Evolutionary conservation across 1,140 invertebrate species (phyloP), one percentile per base, ranked within the genome.

Genomic region (Marisa cornuarietis): DNA sequence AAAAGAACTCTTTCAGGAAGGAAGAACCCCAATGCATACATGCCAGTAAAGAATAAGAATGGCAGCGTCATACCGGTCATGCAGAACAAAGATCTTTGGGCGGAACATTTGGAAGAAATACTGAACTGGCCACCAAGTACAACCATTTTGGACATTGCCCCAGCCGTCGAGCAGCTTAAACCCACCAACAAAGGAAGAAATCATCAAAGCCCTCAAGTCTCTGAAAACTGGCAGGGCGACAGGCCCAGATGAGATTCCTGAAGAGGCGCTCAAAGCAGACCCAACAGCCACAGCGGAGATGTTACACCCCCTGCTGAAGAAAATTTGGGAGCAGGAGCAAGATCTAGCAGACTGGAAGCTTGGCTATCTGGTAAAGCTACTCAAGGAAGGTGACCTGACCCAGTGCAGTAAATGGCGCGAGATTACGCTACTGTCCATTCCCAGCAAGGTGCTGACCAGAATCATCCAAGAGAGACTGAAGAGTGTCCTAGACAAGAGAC

Each of bases 381-480:
- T 76, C 26, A 79, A 82, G 73, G 82, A 82, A 63, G 77, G 81
- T 18, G 79, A 86, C 22, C 66, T 83, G 13, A 69, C 65, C 18
- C n/a, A n/a, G 66, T 85, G 85, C 62, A 65, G 65, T 52, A 86
- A 87, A 77, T 85, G 79, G 79, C 71, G 82, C 81, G 83, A 83
- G 42, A n/a, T n/a, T n/a, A n/a, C n/a, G 11, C 72, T 87, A 20
- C 81, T 85, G 31, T 85, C 83, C 54, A 61, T 83, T 13, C 83
- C 85, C 54, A 78, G 78, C 52, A 85, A n/a, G 72, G 26, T 81
- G 52, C 58, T 85, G 18, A 81, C 22, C 16, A 80, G 65, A 58
- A 78, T 81, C 8, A 77, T 85, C 7, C 63, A 82, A n/a, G 72
- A 78, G 14, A 74, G 81, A 26, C 62, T 76, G 49, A 82, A 71